Evolutionary conservation across 2,888 invertebrate species (phyloP), one percentile per base, ranked within the genome.

Genomic region (Caenorhabditis wallacei): DNA sequence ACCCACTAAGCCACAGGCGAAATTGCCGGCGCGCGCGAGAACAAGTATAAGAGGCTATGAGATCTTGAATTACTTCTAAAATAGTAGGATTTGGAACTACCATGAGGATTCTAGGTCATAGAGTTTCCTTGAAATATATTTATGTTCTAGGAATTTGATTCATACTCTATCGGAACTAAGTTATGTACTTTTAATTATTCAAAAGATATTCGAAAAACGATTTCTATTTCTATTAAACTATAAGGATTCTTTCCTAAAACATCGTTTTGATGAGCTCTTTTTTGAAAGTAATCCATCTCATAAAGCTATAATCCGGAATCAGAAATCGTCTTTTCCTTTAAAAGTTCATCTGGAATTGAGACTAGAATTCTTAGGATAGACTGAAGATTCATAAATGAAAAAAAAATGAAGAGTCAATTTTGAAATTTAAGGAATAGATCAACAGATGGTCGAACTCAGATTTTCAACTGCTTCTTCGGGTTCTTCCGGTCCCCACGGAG

Each of bases 361-460:
- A n/a, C 30, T 30, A 30, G 30, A 8, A 30, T 5, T 30, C 30
- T 8, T 3, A 30, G 8, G 8, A 30, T 5, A 30, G 30, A 8
- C n/a, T 3, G 30, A n/a, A 26, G 10, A 43, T 18, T 18, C 13
- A 18, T 18, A 30, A 30, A 30, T 48, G 46, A 48, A 48, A 48
- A 18, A 2, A 48, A 8, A 4, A 2, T 48, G 7, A 48, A 18
- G 5, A 24, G 24, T n/a, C 18, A 26, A 8, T 59, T 2, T 13
- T 13, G 22, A 1, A 1, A 22, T 40, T 30, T 16, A 11, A 18
- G 11, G 20, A 66, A 53, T 40, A 66, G 66, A 53, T 66, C 35
- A 66, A 53, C 66, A 66, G 53, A 66, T 53, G 66, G 66, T 66
- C 66, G 37, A 20, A 53, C 66, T 24, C 53, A 51, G 37, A 66